These are phyloP conservation scores for Halcyon badia DNA, from an alignment of 2,797 vertebrate genomes.

Conservation along the genomic window DNA sequence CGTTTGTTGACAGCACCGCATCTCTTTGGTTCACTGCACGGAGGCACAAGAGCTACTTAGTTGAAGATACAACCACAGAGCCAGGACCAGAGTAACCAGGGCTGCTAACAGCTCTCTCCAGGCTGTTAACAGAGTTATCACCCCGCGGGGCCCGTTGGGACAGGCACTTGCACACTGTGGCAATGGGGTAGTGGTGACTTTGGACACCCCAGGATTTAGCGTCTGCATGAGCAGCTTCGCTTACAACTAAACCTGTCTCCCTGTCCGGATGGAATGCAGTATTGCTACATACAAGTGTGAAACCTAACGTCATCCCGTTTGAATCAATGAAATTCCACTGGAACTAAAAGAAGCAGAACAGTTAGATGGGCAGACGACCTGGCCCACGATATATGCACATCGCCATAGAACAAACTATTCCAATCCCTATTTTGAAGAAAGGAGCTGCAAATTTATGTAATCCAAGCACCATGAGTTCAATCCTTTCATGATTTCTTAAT, in stretches of 20 bases:
- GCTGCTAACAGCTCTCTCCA: not conserved
- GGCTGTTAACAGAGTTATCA: accelerated
- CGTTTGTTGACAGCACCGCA: not conserved
- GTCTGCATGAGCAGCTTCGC: not conserved
- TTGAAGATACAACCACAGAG: not conserved
- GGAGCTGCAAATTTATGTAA: not conserved
- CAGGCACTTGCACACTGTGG: not conserved
- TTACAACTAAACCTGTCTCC: not conserved
- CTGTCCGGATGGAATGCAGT: not conserved
- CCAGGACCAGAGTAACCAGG: not conserved
- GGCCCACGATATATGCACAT: not conserved
- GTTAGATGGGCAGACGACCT: not conserved
- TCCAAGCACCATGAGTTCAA: not conserved
- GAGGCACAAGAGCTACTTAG: not conserved
- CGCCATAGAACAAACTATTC: not conserved
- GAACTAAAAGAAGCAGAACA: not conserved
- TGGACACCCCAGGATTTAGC: not conserved
- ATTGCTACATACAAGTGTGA: not conserved
- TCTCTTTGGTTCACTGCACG: not conserved
- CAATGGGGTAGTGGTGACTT: not conserved
- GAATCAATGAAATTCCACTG: not conserved
- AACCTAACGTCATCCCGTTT: not conserved
- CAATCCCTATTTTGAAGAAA: not conserved
- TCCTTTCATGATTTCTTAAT: not conserved
- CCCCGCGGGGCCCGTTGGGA: accelerated